Conservation (phyloP, 2,888 invertebrate species). For the Erebia aethiops region DNA sequence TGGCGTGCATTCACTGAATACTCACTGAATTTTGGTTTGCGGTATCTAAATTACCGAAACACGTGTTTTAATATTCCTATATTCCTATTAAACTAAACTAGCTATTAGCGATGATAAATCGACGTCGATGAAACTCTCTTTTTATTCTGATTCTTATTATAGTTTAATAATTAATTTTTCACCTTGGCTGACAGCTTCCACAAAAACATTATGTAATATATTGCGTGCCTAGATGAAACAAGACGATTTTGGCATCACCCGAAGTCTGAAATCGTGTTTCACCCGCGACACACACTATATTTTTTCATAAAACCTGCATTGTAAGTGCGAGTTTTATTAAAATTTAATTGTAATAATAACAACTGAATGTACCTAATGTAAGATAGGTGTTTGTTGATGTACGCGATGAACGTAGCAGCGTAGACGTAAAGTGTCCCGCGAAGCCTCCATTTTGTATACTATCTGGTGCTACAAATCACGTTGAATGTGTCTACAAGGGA, state of each 20-base stretch:
- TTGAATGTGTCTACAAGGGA: constrained; percentile 78
- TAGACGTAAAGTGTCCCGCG: constrained; percentile 23
- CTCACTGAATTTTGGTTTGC: constrained; percentile 6
- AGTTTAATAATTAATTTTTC: too few species aligned
- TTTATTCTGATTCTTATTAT: too few species aligned
- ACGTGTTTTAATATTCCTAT: neutral
- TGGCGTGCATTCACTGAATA: neutral
- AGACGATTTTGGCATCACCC: too few species aligned
- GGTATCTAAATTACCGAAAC: constrained; percentile 9
- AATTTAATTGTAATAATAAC: too few species aligned
- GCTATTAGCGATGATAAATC: neutral
- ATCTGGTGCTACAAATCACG: constrained; percentile 81
- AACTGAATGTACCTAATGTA: neutral
- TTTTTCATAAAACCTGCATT: too few species aligned
- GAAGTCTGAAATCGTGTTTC: too few species aligned
- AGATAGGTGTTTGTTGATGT: constrained; percentile 1
- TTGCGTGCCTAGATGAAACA: too few species aligned
- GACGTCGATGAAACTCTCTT: too few species aligned
- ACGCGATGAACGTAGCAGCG: constrained; percentile 5
- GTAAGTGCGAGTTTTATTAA: too few species aligned
- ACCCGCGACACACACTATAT: too few species aligned
- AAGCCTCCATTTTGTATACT: constrained; percentile 78
- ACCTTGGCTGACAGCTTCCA: too few species aligned
- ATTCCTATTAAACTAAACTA: neutral
- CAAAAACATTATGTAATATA: too few species aligned